phyloP scores from a whole-genome alignment of 2,888 invertebrate genomes.

The Drosophila demipolita region DNA sequence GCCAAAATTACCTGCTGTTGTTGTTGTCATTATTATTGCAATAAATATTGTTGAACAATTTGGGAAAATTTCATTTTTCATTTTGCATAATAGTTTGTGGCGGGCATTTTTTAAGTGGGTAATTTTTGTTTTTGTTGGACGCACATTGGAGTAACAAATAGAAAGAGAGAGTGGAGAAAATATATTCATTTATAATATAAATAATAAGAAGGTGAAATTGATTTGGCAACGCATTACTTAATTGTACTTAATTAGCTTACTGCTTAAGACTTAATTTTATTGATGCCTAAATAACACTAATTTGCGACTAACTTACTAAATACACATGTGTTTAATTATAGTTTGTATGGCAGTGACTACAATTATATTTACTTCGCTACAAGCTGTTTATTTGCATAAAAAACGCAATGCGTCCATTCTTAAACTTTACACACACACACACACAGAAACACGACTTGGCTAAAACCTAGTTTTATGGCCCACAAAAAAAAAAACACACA shows the following conservation, averaged over 20 bases:
- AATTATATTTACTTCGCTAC: constrained; percentile 32
- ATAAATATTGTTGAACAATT: constrained; percentile 24
- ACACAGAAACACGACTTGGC: constrained; percentile 27
- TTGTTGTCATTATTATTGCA: constrained; percentile 40
- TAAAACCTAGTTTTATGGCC: constrained; percentile 47
- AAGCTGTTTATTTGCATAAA: constrained; percentile 30
- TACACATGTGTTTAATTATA: not conserved
- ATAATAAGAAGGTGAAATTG: constrained; percentile 26
- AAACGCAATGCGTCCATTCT: constrained; percentile 40
- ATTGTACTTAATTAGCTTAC: constrained; percentile 28
- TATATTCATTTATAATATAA: constrained; percentile 33
- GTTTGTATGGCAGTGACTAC: constrained; percentile 4
- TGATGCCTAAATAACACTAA: not conserved
- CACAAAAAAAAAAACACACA: constrained; percentile 35
- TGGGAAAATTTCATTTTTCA: constrained; percentile 17
- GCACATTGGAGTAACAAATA: constrained; percentile 47
- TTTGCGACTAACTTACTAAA: constrained; percentile 6
- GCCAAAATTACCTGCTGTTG: constrained; percentile 82
- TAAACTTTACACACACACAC: constrained; percentile 46
- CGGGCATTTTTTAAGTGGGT: constrained; percentile 39
- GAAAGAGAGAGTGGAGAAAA: constrained; percentile 58
- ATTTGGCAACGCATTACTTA: constrained; percentile 16
- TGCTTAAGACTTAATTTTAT: constrained; percentile 8
- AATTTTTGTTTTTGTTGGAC: constrained; percentile 20
- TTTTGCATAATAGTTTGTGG: constrained; percentile 48